Percentiles rank a stretch among this genome's conserved stretches.
phyloP scores from a whole-genome alignment of 1,140 invertebrate genomes.

The Neodiprion fabricii region DNA sequence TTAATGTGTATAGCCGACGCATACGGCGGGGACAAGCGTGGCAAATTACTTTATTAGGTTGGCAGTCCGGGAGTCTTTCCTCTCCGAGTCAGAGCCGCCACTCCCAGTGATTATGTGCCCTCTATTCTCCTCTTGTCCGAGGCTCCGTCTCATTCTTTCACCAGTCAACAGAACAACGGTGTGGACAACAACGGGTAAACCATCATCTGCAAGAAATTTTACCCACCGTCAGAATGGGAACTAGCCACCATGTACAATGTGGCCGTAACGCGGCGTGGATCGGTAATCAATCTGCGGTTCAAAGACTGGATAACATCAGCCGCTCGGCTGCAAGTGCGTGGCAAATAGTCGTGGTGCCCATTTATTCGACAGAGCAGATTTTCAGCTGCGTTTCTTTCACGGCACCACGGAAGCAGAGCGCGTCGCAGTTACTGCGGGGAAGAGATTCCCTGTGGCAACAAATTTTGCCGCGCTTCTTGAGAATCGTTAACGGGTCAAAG shows the following conservation, averaged over 20 bases:
- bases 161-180: neutral
- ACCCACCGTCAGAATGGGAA: neutral
- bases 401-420: no score
- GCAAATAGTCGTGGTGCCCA: no score
- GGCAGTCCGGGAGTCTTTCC: constrained; percentile 57
- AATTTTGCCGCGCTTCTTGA: neutral
- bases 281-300: neutral
- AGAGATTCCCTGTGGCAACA: neutral
- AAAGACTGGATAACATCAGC: neutral
- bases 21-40: constrained; percentile 58
- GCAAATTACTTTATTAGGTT: constrained; percentile 62
- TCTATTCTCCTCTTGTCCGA: constrained; percentile 35
- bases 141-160: constrained; percentile 26
- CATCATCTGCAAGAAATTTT: neutral
- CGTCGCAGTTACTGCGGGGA: no score
- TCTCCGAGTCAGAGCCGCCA: constrained; percentile 42
- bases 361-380: no score
- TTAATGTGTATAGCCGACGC: constrained; percentile 56
- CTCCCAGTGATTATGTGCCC: constrained; percentile 46
- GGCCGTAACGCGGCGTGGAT: neutral
- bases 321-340: no score
- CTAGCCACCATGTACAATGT: neutral
- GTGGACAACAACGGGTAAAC: neutral
- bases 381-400: no score
- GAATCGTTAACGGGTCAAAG: constrained; percentile 4